These are phyloP conservation scores for Cheilosia variabilis DNA, from an alignment of 2,888 invertebrate species.

Conservation along the genomic window DNA sequence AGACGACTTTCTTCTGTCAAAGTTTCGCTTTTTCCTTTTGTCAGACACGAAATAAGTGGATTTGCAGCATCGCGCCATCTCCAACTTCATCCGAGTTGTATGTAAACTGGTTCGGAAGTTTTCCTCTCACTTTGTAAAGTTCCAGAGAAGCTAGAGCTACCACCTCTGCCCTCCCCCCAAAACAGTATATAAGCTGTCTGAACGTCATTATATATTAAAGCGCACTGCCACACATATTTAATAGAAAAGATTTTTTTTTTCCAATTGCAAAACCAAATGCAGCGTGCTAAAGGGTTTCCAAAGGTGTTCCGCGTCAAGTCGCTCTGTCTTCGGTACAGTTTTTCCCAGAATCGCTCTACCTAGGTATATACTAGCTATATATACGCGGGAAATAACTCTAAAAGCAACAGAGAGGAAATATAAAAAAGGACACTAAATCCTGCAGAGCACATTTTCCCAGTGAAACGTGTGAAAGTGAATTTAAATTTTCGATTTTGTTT, in stretches of 20 bases:
- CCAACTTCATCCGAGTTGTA: constrained; percentile 8
- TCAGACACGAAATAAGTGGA: constrained; percentile 36
- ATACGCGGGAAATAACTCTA: constrained; percentile 26
- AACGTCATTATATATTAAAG: constrained; percentile 54
- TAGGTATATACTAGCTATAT: no score
- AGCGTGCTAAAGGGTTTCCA: background rate
- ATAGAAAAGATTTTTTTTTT: constrained; percentile 13
- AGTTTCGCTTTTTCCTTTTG: constrained; percentile 41
- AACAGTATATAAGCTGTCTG: constrained; percentile 15
- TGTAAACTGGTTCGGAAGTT: constrained; percentile 63
- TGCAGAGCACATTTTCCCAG: constrained; percentile 34
- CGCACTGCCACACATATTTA: background rate
- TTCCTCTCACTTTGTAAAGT: constrained; percentile 68
- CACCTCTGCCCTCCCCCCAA: background rate
- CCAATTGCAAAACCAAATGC: background rate
- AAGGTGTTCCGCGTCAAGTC: constrained; percentile 40
- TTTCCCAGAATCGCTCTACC: constrained; percentile 8
- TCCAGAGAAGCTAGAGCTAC: constrained; percentile 18
- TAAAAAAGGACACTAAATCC: constrained; percentile 50
- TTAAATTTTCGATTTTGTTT: constrained; percentile 75
- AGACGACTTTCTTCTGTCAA: constrained; percentile 47
- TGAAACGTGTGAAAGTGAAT: constrained; percentile 71
- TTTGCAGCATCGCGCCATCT: background rate
- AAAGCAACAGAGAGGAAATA: constrained; percentile 33
- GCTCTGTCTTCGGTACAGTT: constrained; percentile 6